Percentiles rank a stretch among this genome's conserved stretches.
These are phyloP conservation scores for Drosophila conformis DNA, from an alignment of 2,888 invertebrate species.

Conservation along the genomic window DNA sequence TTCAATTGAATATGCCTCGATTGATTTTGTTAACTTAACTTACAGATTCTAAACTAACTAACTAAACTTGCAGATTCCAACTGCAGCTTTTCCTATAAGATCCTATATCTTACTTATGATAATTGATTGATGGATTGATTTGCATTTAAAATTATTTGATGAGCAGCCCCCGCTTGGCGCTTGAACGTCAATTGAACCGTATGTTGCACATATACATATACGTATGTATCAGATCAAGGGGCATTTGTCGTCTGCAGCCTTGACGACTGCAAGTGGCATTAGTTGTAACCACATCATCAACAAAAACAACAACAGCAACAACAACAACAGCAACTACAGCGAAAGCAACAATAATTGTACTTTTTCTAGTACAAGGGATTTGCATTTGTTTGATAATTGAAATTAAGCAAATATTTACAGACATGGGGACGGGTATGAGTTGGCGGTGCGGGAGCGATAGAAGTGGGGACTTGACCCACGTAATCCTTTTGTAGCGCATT, in stretches of 20 bases:
- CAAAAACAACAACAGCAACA: constrained; percentile 14
- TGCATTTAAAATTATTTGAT: not conserved
- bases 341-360: constrained; percentile 40
- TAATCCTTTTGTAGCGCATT: constrained; percentile 84
- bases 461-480: constrained; percentile 73
- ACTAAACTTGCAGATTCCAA: not conserved
- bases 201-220: constrained; percentile 26
- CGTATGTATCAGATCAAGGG: constrained; percentile 9
- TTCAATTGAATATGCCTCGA: not conserved
- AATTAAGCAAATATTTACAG: constrained; percentile 77
- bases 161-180: constrained; percentile 27
- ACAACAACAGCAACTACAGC: constrained; percentile 15
- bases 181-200: constrained; percentile 36
- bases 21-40: not conserved
- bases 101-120: not conserved
- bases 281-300: constrained; percentile 55
- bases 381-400: constrained; percentile 80
- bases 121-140: not conserved
- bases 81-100: not conserved
- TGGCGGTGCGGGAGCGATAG: not conserved
- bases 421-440: constrained; percentile 24
- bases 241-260: constrained; percentile 65
- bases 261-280: constrained; percentile 80
- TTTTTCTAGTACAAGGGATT: constrained; percentile 71
- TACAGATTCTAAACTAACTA: too few relatives aligned